Evolutionary conservation across 2,888 invertebrate species (phyloP).

Genomic region (Aelia acuminata): DNA sequence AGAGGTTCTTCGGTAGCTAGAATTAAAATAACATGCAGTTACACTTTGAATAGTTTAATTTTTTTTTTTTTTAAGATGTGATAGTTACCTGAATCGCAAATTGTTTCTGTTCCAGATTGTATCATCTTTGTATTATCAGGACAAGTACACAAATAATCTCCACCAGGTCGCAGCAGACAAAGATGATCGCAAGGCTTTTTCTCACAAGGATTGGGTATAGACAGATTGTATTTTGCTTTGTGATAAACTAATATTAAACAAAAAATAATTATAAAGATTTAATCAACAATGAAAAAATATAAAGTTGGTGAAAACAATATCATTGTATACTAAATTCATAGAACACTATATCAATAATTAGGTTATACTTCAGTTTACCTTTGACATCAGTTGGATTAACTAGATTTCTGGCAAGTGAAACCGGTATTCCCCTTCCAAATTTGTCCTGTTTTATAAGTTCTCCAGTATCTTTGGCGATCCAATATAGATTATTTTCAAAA

Average conservation of each 20-base stretch:
- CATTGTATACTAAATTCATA: no score
- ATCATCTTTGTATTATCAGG: slow-evolving; percentile 79
- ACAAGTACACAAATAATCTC: slow-evolving; percentile 87
- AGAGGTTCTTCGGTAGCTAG: slow-evolving; percentile 81
- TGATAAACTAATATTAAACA: slow-evolving; percentile 79
- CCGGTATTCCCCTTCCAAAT: slow-evolving; percentile 94
- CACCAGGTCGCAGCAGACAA: slow-evolving; percentile 90
- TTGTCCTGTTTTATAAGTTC: slow-evolving; percentile 93
- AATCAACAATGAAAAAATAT: no score
- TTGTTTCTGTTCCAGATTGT: slow-evolving; percentile 71
- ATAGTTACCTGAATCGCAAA: slow-evolving; percentile 82
- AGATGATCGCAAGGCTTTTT: slow-evolving; percentile 89
- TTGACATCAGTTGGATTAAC: slow-evolving; percentile 89
- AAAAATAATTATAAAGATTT: slow-evolving; percentile 11
- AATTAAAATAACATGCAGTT: not conserved
- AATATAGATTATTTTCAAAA: slow-evolving; percentile 93
- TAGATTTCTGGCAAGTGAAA: slow-evolving; percentile 85
- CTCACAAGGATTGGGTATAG: slow-evolving; percentile 78
- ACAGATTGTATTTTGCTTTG: slow-evolving; percentile 84
- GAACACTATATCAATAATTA: no score
- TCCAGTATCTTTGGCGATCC: slow-evolving; percentile 92
- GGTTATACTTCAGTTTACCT: slow-evolving; percentile 70
- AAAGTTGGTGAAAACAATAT: no score
- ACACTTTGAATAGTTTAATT: not conserved
- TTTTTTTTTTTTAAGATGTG: not conserved